Conservation (phyloP, 2,888 invertebrate genomes). For the Athripsodes cinereus region DNA sequence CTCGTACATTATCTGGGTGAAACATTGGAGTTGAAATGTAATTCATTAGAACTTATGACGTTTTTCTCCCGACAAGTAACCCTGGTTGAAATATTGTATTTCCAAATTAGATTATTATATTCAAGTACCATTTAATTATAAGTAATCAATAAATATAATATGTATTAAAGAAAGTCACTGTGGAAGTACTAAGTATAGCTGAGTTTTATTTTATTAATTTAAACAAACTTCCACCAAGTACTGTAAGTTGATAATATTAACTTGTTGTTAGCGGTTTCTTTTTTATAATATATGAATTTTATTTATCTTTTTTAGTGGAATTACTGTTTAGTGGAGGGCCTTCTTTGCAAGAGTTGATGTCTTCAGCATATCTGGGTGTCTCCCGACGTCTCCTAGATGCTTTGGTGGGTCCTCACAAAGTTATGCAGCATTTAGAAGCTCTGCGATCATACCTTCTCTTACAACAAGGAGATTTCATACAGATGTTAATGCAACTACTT, state of each 20-base stretch:
- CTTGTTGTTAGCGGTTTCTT: neutral
- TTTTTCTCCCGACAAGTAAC: too few species aligned
- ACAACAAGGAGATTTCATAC: conserved; percentile 94
- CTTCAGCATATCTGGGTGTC: conserved; percentile 79
- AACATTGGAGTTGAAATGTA: too few species aligned
- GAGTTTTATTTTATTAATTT: too few species aligned
- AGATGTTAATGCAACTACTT: conserved; percentile 85
- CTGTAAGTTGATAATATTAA: neutral
- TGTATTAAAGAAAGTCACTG: too few species aligned
- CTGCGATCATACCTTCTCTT: conserved; percentile 85
- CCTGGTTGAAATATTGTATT: too few species aligned
- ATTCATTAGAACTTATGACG: too few species aligned
- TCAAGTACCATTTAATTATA: too few species aligned
- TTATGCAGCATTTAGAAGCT: conserved; percentile 86
- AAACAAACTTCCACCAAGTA: too few species aligned
- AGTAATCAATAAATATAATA: too few species aligned
- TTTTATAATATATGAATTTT: neutral
- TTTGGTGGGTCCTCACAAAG: conserved; percentile 78
- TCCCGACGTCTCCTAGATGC: conserved; percentile 81
- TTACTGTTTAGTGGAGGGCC: conserved; percentile 46
- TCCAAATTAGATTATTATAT: too few species aligned
- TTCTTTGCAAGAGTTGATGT: conserved; percentile 69
- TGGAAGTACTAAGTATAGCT: too few species aligned
- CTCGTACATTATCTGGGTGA: too few species aligned
- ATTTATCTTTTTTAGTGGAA: conserved; percentile 41